Base-by-base conservation (phyloP, 2,113 vertebrate genomes). In the Oryzias woworae region DNA sequence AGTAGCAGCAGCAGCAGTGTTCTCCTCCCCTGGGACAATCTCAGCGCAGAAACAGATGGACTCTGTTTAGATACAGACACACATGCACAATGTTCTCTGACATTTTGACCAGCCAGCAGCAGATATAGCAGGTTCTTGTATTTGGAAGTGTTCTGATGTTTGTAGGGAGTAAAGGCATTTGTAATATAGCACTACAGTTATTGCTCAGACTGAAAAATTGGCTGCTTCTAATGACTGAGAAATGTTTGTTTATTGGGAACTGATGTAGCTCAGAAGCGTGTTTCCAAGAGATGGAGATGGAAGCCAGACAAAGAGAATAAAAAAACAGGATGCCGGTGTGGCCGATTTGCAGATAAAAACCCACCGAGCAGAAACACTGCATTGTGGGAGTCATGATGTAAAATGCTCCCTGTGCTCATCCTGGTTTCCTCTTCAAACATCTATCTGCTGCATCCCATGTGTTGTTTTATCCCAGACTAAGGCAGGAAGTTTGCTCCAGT, bases 41-140 rank as follows among this genome's bases (percentile, higher is more conserved):
- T 28, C 26, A 5, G 26, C 26, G 7, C 28, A 15, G 43, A 69
- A 68, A 78, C 79, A 78, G 58, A 69, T 57, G 7, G 7, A 63
- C 62, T 77, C 57, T 63, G 76, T 73, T 76, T 84, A 66, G 66
- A 70, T 55, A 58, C 14, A 28, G 64, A 57, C 56, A 52, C 62
- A 76, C 58, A 26, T 43, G 42, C 56, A 62, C 69, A 22, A 44
- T 42, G 31, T 15, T 31, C 24, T 26, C 20, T 12, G 43, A 51
- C 18, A 7, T 46, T 5, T 24, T 3, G 22, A 42, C 46, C 13
- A 16, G 43, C 20, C n/a, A 20, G 42, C 14, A 41, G 52, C 13
- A 28, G 52, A 50, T 3, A 8, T 8, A 43, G n/a, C 10, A 53
- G n/a, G 17, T 56, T 31, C n/a, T 48, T 13, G 23, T 14, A n/a